These are phyloP conservation scores for Sigmodon hispidus DNA, from an alignment of 2,113 vertebrate genomes.

Conservation along the genomic window DNA sequence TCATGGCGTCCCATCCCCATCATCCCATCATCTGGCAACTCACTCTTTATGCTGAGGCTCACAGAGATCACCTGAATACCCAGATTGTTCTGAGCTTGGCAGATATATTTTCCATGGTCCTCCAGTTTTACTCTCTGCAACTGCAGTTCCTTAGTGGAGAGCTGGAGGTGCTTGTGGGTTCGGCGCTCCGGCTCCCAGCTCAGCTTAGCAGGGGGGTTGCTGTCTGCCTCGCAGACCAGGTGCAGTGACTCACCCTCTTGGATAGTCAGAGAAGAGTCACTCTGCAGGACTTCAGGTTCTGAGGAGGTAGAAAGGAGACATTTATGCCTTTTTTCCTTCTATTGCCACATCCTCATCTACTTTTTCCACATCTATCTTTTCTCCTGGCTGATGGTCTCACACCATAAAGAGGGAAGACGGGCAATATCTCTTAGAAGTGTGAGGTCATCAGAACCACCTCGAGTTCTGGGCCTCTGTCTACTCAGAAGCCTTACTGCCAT, in stretches of 20 bases:
- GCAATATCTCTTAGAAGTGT: not conserved
- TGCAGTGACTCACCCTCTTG: slow-evolving; percentile 19
- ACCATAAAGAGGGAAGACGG: not conserved
- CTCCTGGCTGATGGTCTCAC: not conserved
- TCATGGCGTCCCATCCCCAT: not conserved
- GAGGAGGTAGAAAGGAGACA: not conserved
- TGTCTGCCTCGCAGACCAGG: not conserved
- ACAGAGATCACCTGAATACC: not conserved
- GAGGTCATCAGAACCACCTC: not conserved
- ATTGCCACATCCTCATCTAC: no score
- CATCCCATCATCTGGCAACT: not conserved
- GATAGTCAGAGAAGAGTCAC: not conserved
- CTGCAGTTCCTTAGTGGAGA: not conserved
- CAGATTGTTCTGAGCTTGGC: not conserved
- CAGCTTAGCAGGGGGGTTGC: not conserved
- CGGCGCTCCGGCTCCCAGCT: not conserved
- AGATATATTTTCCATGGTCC: not conserved
- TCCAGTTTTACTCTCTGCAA: not conserved
- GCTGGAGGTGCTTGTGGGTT: not conserved
- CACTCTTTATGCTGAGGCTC: not conserved
- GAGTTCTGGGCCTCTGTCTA: not conserved
- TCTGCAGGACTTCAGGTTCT: not conserved
- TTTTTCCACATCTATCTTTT: not conserved
- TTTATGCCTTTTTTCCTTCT: not conserved
- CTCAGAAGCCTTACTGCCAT: not conserved